These are phyloP conservation scores for Potamilus streckersoni DNA, from an alignment of 1,140 invertebrate species.

Conservation along the genomic window DNA sequence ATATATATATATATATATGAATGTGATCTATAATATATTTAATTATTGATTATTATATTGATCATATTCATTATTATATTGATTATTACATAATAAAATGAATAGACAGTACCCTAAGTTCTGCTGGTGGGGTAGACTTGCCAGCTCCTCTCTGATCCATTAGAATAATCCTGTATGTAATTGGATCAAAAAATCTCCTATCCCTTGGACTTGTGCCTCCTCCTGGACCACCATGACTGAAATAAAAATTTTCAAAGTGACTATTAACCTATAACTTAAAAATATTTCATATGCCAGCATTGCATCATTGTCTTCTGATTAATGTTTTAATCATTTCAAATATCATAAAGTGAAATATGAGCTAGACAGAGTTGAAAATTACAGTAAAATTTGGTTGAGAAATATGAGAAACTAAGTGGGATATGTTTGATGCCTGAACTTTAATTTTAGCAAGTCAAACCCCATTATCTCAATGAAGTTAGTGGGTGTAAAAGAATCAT, in stretches of 20 bases:
- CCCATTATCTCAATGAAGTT: too few relatives aligned
- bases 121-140: slow-evolving; percentile 61
- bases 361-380: background rate
- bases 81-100: too few relatives aligned
- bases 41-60: too few relatives aligned
- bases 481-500: too few relatives aligned
- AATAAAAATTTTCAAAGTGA: background rate
- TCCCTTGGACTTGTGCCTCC: slow-evolving; percentile 55
- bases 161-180: slow-evolving; percentile 60
- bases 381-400: background rate
- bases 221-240: slow-evolving; percentile 66
- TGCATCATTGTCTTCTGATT: background rate
- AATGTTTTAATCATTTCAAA: background rate
- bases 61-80: too few relatives aligned
- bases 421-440: too few relatives aligned
- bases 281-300: background rate
- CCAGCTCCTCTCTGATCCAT: slow-evolving; percentile 67
- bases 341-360: background rate
- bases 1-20: too few relatives aligned
- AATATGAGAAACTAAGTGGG: too few relatives aligned
- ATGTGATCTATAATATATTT: too few relatives aligned
- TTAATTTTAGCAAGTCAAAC: too few relatives aligned
- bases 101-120: slow-evolving; percentile 50
- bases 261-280: too few relatives aligned
- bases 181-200: slow-evolving; percentile 65